Evolutionary conservation across 1,140 invertebrate genomes (phyloP), one percentile per base, ranked within the genome.

Genomic region (Brachionus rubens): DNA sequence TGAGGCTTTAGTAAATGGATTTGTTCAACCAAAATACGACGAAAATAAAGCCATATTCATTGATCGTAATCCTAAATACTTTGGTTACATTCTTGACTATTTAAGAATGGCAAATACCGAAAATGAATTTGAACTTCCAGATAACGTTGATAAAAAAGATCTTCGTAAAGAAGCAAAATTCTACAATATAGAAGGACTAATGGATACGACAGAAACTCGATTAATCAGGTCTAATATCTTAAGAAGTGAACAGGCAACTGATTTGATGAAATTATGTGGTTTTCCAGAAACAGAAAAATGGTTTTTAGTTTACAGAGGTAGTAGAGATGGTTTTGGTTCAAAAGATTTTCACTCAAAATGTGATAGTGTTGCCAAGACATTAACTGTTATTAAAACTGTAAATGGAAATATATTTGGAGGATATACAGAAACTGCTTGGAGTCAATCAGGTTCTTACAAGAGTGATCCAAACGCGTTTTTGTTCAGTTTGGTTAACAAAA

Each of bases 391-490:
- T 41, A 77, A 77, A 52, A 78, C 78, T 46, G 59, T 75, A 10
- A 36, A 56, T 46, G 76, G 72, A 0, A 76, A 68, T 56, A 50
- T 78, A n/a, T 79, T 76, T 75, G 79, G 79, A 10, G 79, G 79
- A 2, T 79, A 78, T 52, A 77, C 77, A 4, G 14, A 21, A 9
- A 14, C 68, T 19, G 36, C 33, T 26, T 79, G 79, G 79, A 72
- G 52, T 12, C 67, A 68, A 24, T 33, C 14, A 40, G 47, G 47
- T 19, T 26, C 54, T n/a, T 78, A 79, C 48, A 46, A 56, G 21
- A 16, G 48, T 12, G 67, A 78, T 56, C 48, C 28, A 1, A 75
- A 54, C 5, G 77, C 79, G 46, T 80, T 80, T 50, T 24, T 80
- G 19, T 80, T 80, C 19, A 50, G 16, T 70, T 3, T 70, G 12